Percentiles rank a stretch among this genome's conserved stretches.
Conservation (phyloP, 2,113 vertebrate genomes). For the Psittacara wagleri region DNA sequence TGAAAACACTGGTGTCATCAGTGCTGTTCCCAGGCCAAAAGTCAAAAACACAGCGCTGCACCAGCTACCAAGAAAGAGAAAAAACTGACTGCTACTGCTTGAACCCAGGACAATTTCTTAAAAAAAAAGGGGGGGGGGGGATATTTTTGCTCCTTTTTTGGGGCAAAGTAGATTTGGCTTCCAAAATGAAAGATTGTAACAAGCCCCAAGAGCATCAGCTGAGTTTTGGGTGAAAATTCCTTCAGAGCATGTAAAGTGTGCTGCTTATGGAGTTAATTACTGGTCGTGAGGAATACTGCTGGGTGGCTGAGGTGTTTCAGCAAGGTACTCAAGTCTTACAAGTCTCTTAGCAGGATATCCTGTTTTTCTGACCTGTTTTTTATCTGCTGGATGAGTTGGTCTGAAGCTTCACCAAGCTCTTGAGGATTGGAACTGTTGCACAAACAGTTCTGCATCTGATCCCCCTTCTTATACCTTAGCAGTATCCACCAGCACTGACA, state of each 20-base stretch:
- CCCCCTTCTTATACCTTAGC: background rate
- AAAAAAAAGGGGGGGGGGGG: background rate
- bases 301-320: background rate
- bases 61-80: too few species aligned
- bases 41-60: too few species aligned
- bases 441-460: background rate
- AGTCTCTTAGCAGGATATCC: background rate
- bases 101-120: background rate
- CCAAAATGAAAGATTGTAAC: background rate
- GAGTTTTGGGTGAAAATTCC: background rate
- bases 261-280: background rate
- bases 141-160: background rate
- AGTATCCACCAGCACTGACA: background rate
- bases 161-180: background rate
- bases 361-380: conserved; percentile 4
- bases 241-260: background rate
- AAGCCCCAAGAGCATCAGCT: background rate
- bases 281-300: background rate
- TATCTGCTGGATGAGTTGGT: background rate
- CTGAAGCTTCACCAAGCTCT: background rate
- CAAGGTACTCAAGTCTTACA: background rate
- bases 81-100: too few species aligned
- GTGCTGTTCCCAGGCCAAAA: too few species aligned
- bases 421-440: background rate
- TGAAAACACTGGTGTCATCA: too few species aligned